phyloP scores from a whole-genome alignment of 2,797 vertebrate genomes.

The Acanthopagrus latus region DNA sequence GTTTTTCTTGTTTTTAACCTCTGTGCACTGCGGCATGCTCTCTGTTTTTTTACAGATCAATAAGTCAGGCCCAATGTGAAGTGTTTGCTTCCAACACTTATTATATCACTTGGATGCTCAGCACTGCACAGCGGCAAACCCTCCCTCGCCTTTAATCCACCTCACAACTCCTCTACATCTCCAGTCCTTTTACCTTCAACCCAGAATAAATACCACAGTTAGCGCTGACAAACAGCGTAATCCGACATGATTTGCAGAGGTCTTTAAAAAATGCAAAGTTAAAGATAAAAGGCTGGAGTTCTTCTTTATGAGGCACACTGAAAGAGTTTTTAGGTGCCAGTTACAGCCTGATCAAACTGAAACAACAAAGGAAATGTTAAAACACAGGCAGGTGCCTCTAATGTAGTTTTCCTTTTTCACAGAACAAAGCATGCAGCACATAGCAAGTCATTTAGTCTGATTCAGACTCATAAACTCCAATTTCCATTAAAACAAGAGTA shows the following conservation, averaged over 20 bases:
- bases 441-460: slow-evolving; percentile 2
- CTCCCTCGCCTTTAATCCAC: slow-evolving; percentile 63
- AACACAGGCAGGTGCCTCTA: neutral
- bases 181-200: slow-evolving; percentile 21
- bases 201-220: slow-evolving; percentile 33
- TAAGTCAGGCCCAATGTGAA: slow-evolving; percentile 68
- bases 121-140: slow-evolving; percentile 53
- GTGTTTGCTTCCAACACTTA: slow-evolving; percentile 61
- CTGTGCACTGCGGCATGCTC: slow-evolving; percentile 28
- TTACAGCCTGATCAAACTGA: neutral
- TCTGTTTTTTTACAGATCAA: slow-evolving; percentile 62
- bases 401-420: slow-evolving; percentile 20
- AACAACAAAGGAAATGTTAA: slow-evolving; percentile 1
- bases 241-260: neutral
- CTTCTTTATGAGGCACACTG: neutral
- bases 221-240: slow-evolving; percentile 24
- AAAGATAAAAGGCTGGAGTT: neutral
- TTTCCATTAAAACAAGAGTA: slow-evolving; percentile 19
- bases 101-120: slow-evolving; percentile 67
- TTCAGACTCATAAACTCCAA: slow-evolving; percentile 5
- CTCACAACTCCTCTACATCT: slow-evolving; percentile 37
- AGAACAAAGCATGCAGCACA: neutral
- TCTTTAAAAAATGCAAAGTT: slow-evolving; percentile 4
- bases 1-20: slow-evolving; percentile 46
- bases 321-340: neutral